Percentiles rank a stretch among this genome's conserved stretches.
phyloP scores from a whole-genome alignment of 2,113 vertebrate species.

The Corythoichthys intestinalis region DNA sequence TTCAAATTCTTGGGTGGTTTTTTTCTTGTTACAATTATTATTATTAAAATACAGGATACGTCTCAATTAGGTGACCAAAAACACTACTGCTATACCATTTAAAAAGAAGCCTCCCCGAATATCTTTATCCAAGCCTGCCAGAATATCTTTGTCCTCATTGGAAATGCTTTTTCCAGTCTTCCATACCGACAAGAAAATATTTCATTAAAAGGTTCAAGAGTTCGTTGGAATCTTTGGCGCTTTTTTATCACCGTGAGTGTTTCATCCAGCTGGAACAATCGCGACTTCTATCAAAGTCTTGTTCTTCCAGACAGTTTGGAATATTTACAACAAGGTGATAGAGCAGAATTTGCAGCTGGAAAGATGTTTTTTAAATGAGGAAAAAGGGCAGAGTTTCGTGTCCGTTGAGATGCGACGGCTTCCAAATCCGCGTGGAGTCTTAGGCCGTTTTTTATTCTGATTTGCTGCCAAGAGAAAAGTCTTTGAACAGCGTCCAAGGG shows the following conservation, averaged over 20 bases:
- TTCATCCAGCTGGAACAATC: slow-evolving; percentile 42
- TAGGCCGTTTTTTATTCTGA: neutral
- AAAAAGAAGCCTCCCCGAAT: too few relatives aligned
- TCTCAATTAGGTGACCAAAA: slow-evolving; percentile 12
- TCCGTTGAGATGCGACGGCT: neutral
- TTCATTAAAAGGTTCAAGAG: slow-evolving; percentile 43
- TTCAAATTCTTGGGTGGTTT: too few relatives aligned
- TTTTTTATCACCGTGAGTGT: slow-evolving; percentile 48
- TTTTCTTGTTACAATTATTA: too few relatives aligned
- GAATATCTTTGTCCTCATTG: slow-evolving; percentile 24
- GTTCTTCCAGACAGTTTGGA: slow-evolving; percentile 23
- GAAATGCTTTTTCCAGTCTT: slow-evolving; percentile 22
- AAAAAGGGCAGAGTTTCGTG: neutral
- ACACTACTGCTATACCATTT: too few relatives aligned
- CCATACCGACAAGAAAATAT: slow-evolving; percentile 39
- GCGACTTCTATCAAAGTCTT: slow-evolving; percentile 29
- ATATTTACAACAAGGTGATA: slow-evolving; percentile 27
- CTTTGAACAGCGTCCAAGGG: neutral
- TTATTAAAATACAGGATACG: too few relatives aligned
- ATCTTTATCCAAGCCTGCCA: slow-evolving; percentile 20
- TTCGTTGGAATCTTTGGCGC: slow-evolving; percentile 42
- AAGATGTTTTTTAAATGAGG: neutral
- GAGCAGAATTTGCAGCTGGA: neutral
- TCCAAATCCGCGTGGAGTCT: neutral
- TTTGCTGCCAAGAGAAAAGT: neutral